Evolutionary conservation across 2,797 vertebrate species (phyloP).

Genomic region (Nasua narica): DNA sequence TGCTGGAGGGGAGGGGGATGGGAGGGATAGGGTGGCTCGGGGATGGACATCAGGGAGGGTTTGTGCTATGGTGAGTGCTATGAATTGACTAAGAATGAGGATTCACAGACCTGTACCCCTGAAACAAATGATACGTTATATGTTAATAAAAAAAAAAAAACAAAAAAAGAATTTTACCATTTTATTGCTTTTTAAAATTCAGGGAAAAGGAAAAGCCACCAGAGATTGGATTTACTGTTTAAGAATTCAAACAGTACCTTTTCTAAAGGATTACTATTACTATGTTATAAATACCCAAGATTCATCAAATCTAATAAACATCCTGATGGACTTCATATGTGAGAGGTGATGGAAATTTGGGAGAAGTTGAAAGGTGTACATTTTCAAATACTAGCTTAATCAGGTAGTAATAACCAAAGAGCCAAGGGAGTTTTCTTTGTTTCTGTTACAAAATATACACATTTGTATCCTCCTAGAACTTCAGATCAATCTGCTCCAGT

Average conservation of each 20-base stretch:
- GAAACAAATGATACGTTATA: no score
- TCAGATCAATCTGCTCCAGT: background rate
- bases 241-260: background rate
- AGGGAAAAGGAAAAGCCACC: background rate
- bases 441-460: background rate
- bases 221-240: background rate
- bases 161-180: background rate
- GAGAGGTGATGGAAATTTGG: background rate
- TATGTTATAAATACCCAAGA: background rate
- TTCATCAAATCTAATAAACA: background rate
- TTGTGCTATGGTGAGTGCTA: no score
- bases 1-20: no score
- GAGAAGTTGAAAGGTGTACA: background rate
- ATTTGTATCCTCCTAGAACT: background rate
- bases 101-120: no score
- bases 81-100: no score
- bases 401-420: background rate
- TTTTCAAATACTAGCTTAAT: background rate
- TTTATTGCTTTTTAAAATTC: slow-evolving; percentile 16
- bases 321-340: background rate
- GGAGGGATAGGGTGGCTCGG: no score
- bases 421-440: background rate
- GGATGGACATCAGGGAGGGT: no score
- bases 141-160: no score
- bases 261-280: background rate